These are phyloP conservation scores for Mirza zaza DNA, from an alignment of 2,113 vertebrate species.

Conservation along the genomic window DNA sequence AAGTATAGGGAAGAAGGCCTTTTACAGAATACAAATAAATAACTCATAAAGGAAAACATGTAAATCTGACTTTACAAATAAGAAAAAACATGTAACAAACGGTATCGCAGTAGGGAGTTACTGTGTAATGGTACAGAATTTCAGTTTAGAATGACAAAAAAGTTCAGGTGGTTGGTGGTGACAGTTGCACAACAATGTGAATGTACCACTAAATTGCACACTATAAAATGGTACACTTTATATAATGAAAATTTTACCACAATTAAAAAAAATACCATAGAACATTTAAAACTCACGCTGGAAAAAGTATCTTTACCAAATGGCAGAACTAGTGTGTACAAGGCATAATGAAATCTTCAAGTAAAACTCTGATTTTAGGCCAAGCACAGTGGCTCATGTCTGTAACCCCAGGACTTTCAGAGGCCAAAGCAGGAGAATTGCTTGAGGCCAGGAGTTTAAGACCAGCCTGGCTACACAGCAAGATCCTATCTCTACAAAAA, in stretches of 20 bases:
- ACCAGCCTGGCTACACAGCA: too few relatives aligned
- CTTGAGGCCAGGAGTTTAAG: too few relatives aligned
- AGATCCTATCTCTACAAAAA: too few relatives aligned
- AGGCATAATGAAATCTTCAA: neutral
- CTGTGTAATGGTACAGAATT: neutral
- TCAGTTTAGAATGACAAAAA: neutral
- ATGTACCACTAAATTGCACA: neutral
- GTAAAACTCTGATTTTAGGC: neutral
- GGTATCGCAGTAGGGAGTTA: neutral
- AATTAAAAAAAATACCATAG: neutral
- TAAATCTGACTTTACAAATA: neutral
- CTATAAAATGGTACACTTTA: neutral
- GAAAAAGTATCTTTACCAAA: neutral
- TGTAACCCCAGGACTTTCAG: too few relatives aligned
- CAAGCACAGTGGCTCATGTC: too few relatives aligned
- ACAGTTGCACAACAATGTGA: neutral
- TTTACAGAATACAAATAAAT: neutral
- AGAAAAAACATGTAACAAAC: neutral
- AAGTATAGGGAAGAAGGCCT: neutral
- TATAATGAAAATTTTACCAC: neutral
- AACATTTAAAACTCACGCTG: constrained; percentile 14
- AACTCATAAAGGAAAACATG: neutral
- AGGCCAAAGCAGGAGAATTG: too few relatives aligned
- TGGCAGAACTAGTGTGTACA: neutral
- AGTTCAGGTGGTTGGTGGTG: neutral